Conservation (phyloP, 1,140 invertebrate species). For the Tetramorium alpestre region DNA sequence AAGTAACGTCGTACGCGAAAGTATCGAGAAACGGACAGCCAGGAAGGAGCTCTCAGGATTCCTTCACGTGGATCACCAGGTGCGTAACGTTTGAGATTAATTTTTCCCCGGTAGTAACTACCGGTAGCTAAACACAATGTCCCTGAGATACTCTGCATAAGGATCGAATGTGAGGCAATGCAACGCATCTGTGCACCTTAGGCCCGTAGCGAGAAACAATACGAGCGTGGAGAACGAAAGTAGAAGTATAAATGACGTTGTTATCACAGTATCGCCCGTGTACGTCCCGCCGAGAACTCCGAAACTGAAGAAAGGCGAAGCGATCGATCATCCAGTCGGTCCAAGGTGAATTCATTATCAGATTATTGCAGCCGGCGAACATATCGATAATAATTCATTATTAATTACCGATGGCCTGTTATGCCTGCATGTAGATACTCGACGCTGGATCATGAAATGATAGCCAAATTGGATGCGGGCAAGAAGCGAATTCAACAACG, state of each 20-base stretch:
- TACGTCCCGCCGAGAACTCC: slow-evolving; percentile 67
- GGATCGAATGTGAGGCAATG: neutral
- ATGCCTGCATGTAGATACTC: slow-evolving; percentile 74
- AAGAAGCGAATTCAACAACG: slow-evolving; percentile 78
- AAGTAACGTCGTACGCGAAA: slow-evolving; percentile 78
- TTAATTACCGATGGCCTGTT: neutral
- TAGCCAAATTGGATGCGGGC: slow-evolving; percentile 71
- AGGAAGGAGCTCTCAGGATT: slow-evolving; percentile 2
- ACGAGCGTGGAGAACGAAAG: slow-evolving; percentile 43
- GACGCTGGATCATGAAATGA: slow-evolving; percentile 75
- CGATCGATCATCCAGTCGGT: slow-evolving; percentile 70
- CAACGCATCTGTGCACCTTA: slow-evolving; percentile 9
- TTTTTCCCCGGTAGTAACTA: neutral
- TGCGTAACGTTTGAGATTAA: slow-evolving; percentile 40
- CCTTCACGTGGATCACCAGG: slow-evolving; percentile 66
- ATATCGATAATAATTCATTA: neutral
- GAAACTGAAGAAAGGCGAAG: slow-evolving; percentile 79
- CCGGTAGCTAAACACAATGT: neutral
- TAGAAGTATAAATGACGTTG: slow-evolving; percentile 70
- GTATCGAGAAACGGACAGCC: slow-evolving; percentile 79
- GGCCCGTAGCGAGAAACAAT: slow-evolving; percentile 8
- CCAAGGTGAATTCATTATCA: slow-evolving; percentile 65
- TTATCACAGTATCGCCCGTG: slow-evolving; percentile 77
- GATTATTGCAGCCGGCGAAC: neutral
- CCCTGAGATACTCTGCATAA: neutral